Conservation (phyloP, 2,113 vertebrate species). For the Raphicerus campestris region DNA sequence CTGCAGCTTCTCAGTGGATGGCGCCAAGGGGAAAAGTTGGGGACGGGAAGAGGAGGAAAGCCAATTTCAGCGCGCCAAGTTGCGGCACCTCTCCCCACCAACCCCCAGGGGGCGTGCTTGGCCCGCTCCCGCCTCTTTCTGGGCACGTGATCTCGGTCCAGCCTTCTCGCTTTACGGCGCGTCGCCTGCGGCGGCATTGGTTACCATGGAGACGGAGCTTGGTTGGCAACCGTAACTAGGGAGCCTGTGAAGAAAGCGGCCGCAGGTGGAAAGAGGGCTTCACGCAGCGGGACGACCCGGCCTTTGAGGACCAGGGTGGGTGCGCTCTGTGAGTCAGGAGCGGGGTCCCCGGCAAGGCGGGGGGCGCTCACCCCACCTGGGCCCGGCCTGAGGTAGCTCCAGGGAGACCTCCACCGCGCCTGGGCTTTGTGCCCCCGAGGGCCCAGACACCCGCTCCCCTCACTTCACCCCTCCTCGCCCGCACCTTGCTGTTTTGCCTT, state of each 20-base stretch:
- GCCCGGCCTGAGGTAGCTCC: background rate
- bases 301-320: background rate
- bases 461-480: fast-evolving
- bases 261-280: background rate
- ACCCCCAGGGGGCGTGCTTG: background rate
- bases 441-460: too few species aligned
- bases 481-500: background rate
- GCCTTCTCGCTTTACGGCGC: background rate
- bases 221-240: slow-evolving; percentile 60
- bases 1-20: background rate
- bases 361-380: fast-evolving
- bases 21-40: fast-evolving
- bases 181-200: background rate
- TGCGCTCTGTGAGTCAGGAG: background rate
- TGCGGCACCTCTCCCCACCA: background rate
- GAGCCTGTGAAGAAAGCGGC: fast-evolving
- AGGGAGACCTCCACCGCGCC: background rate
- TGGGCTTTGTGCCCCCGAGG: background rate
- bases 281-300: background rate
- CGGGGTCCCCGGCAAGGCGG: background rate
- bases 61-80: too few species aligned
- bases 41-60: background rate
- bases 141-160: background rate
- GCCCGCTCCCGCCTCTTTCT: fast-evolving
- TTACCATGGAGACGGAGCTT: slow-evolving; percentile 72